These are phyloP conservation scores for Tauraco hartlaubi DNA, from an alignment of 2,797 vertebrate species.

Conservation along the genomic window DNA sequence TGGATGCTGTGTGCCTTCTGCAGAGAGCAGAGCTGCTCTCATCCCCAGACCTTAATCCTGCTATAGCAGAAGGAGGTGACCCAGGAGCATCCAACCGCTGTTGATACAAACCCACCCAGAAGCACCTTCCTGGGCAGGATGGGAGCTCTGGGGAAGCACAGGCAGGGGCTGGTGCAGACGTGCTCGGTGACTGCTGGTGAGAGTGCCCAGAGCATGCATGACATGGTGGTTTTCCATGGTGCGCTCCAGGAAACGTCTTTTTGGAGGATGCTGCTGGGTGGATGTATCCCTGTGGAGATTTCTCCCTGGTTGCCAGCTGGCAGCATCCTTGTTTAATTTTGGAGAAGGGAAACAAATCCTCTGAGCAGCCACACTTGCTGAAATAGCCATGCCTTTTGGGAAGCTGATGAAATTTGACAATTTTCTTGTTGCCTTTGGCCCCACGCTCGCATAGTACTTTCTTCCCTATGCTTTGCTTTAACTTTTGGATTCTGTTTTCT, in stretches of 20 bases:
- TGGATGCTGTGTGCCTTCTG: not conserved
- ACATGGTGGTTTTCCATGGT: not conserved
- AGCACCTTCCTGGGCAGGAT: not conserved
- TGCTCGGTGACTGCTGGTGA: not conserved
- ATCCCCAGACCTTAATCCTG: too few species aligned
- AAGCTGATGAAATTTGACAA: not conserved
- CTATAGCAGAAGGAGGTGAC: not conserved
- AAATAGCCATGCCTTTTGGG: not conserved
- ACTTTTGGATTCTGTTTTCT: not conserved
- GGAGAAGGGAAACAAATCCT: not conserved
- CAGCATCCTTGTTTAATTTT: not conserved
- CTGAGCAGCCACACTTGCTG: not conserved
- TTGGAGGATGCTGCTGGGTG: not conserved
- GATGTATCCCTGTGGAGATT: not conserved
- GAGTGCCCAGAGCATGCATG: not conserved
- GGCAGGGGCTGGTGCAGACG: accelerated
- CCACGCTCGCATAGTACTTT: accelerated
- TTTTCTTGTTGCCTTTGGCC: not conserved
- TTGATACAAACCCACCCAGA: not conserved
- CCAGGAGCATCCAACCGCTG: not conserved
- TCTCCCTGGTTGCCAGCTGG: not conserved
- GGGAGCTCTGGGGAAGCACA: not conserved
- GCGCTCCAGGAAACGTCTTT: not conserved
- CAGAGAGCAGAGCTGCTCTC: not conserved
- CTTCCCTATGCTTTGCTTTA: not conserved